Base-by-base conservation (phyloP, 1,140 invertebrate genomes). In the Drosophila ogumai region DNA sequence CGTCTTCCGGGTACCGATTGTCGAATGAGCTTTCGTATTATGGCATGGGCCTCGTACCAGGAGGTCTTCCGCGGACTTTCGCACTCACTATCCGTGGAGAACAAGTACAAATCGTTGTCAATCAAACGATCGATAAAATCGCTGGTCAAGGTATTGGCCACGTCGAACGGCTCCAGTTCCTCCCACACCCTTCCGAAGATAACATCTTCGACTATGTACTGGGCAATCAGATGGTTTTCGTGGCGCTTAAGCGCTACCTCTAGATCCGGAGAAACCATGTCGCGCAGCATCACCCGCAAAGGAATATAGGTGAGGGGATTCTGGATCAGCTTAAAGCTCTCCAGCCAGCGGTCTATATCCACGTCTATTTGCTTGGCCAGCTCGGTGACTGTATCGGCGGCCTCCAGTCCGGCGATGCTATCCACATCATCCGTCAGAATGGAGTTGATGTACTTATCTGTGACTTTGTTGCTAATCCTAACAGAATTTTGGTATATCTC, bases 401-500 rank as follows among this genome's bases (percentile, higher is more conserved):
- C 94, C 72, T 94, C 92, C 25, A 94, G 81, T 32, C 94, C 94
- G 0, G 95, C 94, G 17, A 94, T 91, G 60, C 94, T 93, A 34
- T 95, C 94, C 56, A 96, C 93, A 13, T 95, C 94, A 47, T 94
- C 94, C 3, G 94, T 93, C 17, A 96, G 94, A 31, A 96, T 94
- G 69, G 94, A 94, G 75, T 95, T 94, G 46, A 97, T 92, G 91
- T 95, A 96, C 0, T 93, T 87, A 94, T 95, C 10, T 95, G 94
- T 15, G 93, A 94, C 17, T 93, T 94, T 93, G 94, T 94, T 43
- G 79, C 95, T 94, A 6, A 94, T 92, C 77, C 94, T 93, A 56
- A 72, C 71, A 6, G 44, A 56, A 3, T 79, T 25, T 47, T 92
- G 76, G 54, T 96, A 96, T 52, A 96, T 94, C 92, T 96, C 95